Conservation (phyloP, 2,888 invertebrate species). For the Microctonus brassicae region DNA sequence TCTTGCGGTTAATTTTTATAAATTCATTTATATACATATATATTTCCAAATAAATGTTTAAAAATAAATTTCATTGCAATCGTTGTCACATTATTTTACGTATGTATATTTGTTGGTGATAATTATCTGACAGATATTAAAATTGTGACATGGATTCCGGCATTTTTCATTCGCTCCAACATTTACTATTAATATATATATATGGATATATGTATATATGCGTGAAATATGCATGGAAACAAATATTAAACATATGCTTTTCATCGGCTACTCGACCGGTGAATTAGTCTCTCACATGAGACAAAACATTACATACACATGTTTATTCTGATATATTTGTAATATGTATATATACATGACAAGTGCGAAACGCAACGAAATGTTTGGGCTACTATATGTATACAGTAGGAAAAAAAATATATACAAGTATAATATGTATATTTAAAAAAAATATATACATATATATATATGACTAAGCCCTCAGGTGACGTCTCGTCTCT, state of each 20-base stretch:
- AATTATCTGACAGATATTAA: slow-evolving; percentile 13
- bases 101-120: slow-evolving; percentile 6
- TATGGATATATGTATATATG: too few species aligned
- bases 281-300: slow-evolving; percentile 2
- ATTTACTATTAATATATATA: neutral
- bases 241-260: slow-evolving; percentile 15
- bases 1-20: neutral
- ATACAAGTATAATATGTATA: neutral
- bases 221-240: neutral
- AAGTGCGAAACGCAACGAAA: slow-evolving; percentile 33
- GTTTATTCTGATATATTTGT: neutral
- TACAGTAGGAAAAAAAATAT: neutral
- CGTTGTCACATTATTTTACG: neutral
- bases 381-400: slow-evolving; percentile 19
- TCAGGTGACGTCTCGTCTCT: slow-evolving; percentile 41
- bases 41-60: neutral
- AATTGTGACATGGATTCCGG: slow-evolving; percentile 11
- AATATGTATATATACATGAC: neutral
- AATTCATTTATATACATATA: neutral
- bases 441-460: neutral
- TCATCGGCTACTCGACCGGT: slow-evolving; percentile 3
- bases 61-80: neutral
- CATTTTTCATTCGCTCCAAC: slow-evolving; percentile 20
- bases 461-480: slow-evolving; percentile 21
- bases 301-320: slow-evolving; percentile 12